Evolutionary conservation across 2,113 vertebrate genomes (phyloP).

Genomic region (Neolamprologus sp.): DNA sequence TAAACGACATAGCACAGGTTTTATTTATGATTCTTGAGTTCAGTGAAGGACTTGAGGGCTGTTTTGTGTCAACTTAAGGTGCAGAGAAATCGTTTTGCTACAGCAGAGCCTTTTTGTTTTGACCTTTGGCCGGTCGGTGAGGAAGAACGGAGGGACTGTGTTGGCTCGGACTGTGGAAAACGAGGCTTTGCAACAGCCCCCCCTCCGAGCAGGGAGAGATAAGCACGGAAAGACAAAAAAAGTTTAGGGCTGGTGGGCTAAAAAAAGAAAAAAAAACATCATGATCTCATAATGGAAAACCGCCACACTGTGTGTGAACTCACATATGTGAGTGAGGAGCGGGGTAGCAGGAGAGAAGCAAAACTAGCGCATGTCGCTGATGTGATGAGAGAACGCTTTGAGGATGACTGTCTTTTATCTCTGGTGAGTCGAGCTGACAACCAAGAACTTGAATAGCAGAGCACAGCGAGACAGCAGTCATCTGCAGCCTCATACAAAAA

Average conservation of each 20-base stretch:
- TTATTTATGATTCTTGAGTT: not conserved
- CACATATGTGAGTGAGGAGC: slow-evolving; percentile 36
- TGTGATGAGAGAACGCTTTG: slow-evolving; percentile 53
- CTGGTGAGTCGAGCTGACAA: slow-evolving; percentile 36
- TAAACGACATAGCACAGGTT: not conserved
- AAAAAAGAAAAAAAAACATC: slow-evolving; percentile 18
- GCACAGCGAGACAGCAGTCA: slow-evolving; percentile 33
- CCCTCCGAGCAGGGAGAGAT: slow-evolving; percentile 1
- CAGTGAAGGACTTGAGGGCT: not conserved
- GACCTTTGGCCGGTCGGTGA: slow-evolving; percentile 34
- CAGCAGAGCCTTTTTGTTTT: not conserved
- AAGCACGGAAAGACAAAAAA: slow-evolving; percentile 44
- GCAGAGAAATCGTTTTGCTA: not conserved
- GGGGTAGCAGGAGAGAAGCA: not conserved
- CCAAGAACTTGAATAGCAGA: slow-evolving; percentile 41
- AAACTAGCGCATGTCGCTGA: slow-evolving; percentile 39
- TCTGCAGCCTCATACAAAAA: slow-evolving; percentile 49
- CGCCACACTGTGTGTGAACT: slow-evolving; percentile 13
- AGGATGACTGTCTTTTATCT: slow-evolving; percentile 64
- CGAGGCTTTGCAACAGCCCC: slow-evolving; percentile 14
- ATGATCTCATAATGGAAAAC: slow-evolving; percentile 50
- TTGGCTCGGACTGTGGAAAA: slow-evolving; percentile 53
- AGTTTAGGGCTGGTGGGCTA: not conserved
- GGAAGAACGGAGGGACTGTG: slow-evolving; percentile 15
- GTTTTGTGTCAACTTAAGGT: not conserved